Evolutionary conservation across 1,140 invertebrate genomes (phyloP), one percentile per base, ranked within the genome.

Genomic region (Schlechtendalia chinensis): DNA sequence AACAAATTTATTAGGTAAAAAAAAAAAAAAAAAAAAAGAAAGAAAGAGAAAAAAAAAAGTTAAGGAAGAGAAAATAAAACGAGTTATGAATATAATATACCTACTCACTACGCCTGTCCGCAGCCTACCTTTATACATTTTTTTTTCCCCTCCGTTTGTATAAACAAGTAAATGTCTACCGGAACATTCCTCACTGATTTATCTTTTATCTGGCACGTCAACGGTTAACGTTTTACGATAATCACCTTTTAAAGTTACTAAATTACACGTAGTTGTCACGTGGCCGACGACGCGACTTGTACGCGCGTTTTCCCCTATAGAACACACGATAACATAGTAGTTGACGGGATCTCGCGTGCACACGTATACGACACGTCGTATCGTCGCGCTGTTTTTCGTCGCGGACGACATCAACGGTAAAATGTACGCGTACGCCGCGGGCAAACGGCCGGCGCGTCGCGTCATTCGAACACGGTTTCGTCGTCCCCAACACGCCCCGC

Each of bases 51-150:
- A 75, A 29, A 56, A 24, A 45, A 22, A 47, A 4, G 32, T 39
- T 39, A 47, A 61, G 72, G 39, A 47, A 79, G 58, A 79, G 75
- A 79, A 61, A 63, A 79, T 24, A 61, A 79, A 79, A 79, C 75
- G 58, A 79, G 75, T 79, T 79, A 79, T 79, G 75, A 79, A 79
- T 79, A 79, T 79, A 63, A 79, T 79, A 79, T 61, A 72, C n/a
- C 17, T 54, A 72, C 47, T 27, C 39, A 50, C 74, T 47, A 14
- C 22, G 72, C 54, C 72, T n/a, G 56, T n/a, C n/a, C n/a, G n/a
- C n/a, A n/a, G n/a, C 72, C 32, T 77, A 79, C 39, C 12, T 79
- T 39, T 79, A 47, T 63, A 79, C 22, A 45, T 63, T 79, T 50
- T 29, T 77, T 61, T 29, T 50, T 8, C 12, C 39, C 19, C 4